Evolutionary conservation across 2,888 invertebrate genomes (phyloP), one percentile per base, ranked within the genome.

Genomic region (Spodoptera picta): DNA sequence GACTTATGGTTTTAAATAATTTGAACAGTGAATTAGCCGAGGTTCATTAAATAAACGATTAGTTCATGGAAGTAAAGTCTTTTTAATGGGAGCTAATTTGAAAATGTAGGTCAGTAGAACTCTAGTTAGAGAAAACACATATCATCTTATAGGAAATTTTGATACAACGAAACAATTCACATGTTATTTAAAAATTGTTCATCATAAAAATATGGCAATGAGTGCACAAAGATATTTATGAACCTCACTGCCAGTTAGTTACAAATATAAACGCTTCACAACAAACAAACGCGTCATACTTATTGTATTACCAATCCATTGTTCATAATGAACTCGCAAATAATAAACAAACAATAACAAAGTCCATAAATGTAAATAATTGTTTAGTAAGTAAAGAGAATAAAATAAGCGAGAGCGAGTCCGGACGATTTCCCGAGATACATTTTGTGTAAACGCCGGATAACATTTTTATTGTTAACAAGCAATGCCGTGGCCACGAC

Each of bases 381-480:
- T 58, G 61, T 60, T 55, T 50, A 59, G 64, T 79, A 82, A 70
- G 69, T 77, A 85, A 86, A 86, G 84, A 79, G 75, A 84, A 73
- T 76, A 87, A 86, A 86, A 85, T 74, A 60, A 70, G 65, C 45
- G 70, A 65, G 60, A 78, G 73, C 76, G 61, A 82, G 80, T 65
- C 83, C 83, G 84, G 83, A 89, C 83, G 83, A 88, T 91, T 89
- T 87, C 83, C 83, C 83, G 88, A 88, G 92, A 90, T 90, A 90
- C 90, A 91, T 91, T 93, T 90, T 90, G 90, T 92, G 86, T 89
- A 87, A 90, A 86, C 89, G 87, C 87, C 86, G 91, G 92, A 92
- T 93, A 93, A 92, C 87, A 91, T 93, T 94, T 94, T 94, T 94
- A 94, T 94, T 94, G 94, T 94, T 94, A 94, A 94, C 94, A 93